phyloP scores from a whole-genome alignment of 2,888 invertebrate species.

The Melipona bicolor region DNA sequence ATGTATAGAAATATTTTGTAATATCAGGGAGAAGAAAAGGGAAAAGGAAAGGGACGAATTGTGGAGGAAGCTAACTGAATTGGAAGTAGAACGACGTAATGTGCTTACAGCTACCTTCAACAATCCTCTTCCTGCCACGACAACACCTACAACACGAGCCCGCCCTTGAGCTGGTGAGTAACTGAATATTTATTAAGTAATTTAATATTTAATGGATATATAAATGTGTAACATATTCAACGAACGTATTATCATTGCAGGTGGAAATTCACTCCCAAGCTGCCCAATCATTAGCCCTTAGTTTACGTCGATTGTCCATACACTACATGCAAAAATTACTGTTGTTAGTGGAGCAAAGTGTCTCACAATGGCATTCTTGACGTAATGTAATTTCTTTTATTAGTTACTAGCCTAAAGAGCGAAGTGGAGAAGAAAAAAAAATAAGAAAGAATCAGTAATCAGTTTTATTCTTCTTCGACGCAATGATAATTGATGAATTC shows the following conservation, averaged over 20 bases:
- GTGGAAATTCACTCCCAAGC: conserved; percentile 82
- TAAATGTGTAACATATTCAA: neutral
- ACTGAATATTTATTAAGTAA: conserved; percentile 4
- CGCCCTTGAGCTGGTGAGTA: conserved; percentile 83
- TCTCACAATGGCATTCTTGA: conserved; percentile 78
- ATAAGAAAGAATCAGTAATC: conserved; percentile 61
- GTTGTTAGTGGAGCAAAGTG: conserved; percentile 80
- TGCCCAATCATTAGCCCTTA: conserved; percentile 84
- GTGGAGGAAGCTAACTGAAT: conserved; percentile 97
- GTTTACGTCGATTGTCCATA: conserved; percentile 83
- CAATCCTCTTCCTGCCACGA: conserved; percentile 82
- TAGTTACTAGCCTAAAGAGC: conserved; percentile 73
- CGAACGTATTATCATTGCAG: conserved; percentile 72
- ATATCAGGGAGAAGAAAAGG: conserved; percentile 94
- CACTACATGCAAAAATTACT: conserved; percentile 80
- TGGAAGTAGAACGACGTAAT: conserved; percentile 88
- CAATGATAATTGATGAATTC: conserved; percentile 78
- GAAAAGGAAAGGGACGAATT: conserved; percentile 98
- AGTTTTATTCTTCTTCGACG: conserved; percentile 74
- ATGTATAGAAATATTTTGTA: conserved; percentile 53
- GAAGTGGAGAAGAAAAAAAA: conserved; percentile 56
- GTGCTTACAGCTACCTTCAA: conserved; percentile 77
- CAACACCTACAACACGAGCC: conserved; percentile 81
- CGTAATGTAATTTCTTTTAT: conserved; percentile 78
- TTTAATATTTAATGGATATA: neutral